A percentile compares a stretch with the other conserved stretches of the same genome.
These are phyloP conservation scores for Cataglyphis albicans DNA, from an alignment of 2,888 invertebrate species.

Conservation along the genomic window DNA sequence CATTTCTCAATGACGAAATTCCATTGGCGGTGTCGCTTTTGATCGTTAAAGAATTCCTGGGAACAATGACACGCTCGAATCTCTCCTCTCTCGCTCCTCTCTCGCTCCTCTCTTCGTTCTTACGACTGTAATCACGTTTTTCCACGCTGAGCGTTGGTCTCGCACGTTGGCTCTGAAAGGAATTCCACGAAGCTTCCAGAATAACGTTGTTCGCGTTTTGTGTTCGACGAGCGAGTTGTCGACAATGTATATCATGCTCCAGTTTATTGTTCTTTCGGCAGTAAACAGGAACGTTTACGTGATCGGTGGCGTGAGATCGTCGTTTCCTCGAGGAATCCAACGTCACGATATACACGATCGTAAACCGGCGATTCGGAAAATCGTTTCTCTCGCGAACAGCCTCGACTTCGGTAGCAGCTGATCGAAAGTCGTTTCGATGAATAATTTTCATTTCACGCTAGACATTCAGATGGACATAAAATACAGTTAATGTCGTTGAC, in stretches of 20 bases:
- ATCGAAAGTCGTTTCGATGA: background rate
- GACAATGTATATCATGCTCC: slow-evolving; percentile 4
- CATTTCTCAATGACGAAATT: slow-evolving; percentile 37
- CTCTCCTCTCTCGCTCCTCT: background rate
- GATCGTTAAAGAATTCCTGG: slow-evolving; percentile 29
- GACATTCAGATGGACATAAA: background rate
- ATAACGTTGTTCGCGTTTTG: slow-evolving; percentile 34
- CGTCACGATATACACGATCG: background rate
- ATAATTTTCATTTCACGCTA: background rate
- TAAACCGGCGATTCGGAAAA: slow-evolving; percentile 26
- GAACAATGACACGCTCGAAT: slow-evolving; percentile 38
- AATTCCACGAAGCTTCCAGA: slow-evolving; percentile 49
- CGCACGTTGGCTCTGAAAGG: slow-evolving; percentile 6
- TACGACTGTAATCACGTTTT: slow-evolving; percentile 21
- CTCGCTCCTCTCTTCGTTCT: background rate
- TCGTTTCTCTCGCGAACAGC: background rate
- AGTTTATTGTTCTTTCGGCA: slow-evolving; percentile 55
- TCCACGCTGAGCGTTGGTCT: background rate
- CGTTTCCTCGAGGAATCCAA: slow-evolving; percentile 7
- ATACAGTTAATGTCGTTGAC: background rate
- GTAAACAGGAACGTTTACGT: slow-evolving; percentile 30
- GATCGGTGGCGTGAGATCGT: slow-evolving; percentile 9
- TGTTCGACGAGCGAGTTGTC: slow-evolving; percentile 15
- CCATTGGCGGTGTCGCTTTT: slow-evolving; percentile 24
- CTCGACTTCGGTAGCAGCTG: background rate